Evolutionary conservation across 2,113 vertebrate species (phyloP), one percentile per base, ranked within the genome.

Genomic region (Tachycineta bicolor): DNA sequence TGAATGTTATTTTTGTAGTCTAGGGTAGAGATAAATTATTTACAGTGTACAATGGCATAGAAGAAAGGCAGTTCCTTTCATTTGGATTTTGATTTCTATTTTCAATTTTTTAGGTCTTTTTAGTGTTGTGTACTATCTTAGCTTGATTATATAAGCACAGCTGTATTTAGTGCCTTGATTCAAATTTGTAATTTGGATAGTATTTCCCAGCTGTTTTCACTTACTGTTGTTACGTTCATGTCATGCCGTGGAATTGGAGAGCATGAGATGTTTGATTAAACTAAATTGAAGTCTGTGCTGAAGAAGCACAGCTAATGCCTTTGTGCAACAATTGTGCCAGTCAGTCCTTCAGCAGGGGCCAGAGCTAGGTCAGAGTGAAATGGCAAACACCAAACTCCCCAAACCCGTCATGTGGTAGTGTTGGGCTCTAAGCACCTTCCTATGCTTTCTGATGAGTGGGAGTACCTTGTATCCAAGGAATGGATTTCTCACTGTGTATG

Each of bases 261-360:
- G 12, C 28, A 25, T 23, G 41, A 62, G 63, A 9, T 49, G 37
- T 53, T 94, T 56, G 37, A 76, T 77, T 49, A 80, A 64, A 58
- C 43, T 59, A 7, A 69, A 24, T 26, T 47, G 34, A 71, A 67
- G 31, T 65, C 20, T 3, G 15, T 59, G 44, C 44, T 73, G 13
- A 47, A 34, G 49, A 76, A 76, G 71, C 37, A n/a, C 69, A 55
- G 1, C 16, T 67, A 11, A 13, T 44, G 34, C 53, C 14, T 39
- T 85, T 1, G 2, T 63, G 26, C 53, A 59, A 2, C 20, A 26
- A 2, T 28, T 47, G 21, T 3, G 0, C 22, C 31, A 10, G 68
- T 71, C 39, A 39, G 63, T 50, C 67, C 73, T 86, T 60, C 73
- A 73, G 63, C 33, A 41, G 37, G 69, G 29, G 29, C 28, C 33